Conservation (phyloP, 2,113 vertebrate genomes). For the Cathartes aura region DNA sequence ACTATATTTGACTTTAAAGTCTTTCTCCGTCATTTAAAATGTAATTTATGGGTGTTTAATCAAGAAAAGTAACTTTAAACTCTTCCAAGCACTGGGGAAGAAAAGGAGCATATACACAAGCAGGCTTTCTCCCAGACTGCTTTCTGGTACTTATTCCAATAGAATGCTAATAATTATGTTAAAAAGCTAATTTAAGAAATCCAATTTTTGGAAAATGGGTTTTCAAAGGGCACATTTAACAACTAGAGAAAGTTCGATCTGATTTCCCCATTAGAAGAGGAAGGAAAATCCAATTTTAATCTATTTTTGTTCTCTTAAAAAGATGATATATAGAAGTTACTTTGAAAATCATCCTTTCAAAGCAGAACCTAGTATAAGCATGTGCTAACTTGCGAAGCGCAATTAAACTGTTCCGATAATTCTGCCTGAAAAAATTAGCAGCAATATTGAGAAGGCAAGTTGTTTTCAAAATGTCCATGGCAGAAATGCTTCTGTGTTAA, state of each 20-base stretch:
- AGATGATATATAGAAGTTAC: constrained; percentile 30
- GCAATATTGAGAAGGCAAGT: constrained; percentile 83
- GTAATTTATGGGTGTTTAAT: background rate
- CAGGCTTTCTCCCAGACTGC: background rate
- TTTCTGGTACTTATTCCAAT: constrained; percentile 30
- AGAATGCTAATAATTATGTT: constrained; percentile 70
- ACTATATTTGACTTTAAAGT: background rate
- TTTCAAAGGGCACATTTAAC: constrained; percentile 70
- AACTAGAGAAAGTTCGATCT: constrained; percentile 56
- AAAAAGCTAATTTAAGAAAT: constrained; percentile 68
- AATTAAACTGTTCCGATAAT: constrained; percentile 89
- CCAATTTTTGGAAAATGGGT: constrained; percentile 70
- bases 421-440: constrained; percentile 90
- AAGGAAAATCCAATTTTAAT: constrained; percentile 62
- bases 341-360: constrained; percentile 60
- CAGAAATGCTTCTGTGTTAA: constrained; percentile 85
- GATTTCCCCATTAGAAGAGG: constrained; percentile 60
- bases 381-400: constrained; percentile 73
- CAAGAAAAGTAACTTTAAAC: background rate
- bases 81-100: background rate
- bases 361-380: background rate
- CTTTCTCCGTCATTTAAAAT: background rate
- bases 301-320: constrained; percentile 61
- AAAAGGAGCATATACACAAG: background rate
- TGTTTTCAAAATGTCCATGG: constrained; percentile 82